Conservation (phyloP, 1,140 invertebrate genomes). For the Planococcus citri region DNA sequence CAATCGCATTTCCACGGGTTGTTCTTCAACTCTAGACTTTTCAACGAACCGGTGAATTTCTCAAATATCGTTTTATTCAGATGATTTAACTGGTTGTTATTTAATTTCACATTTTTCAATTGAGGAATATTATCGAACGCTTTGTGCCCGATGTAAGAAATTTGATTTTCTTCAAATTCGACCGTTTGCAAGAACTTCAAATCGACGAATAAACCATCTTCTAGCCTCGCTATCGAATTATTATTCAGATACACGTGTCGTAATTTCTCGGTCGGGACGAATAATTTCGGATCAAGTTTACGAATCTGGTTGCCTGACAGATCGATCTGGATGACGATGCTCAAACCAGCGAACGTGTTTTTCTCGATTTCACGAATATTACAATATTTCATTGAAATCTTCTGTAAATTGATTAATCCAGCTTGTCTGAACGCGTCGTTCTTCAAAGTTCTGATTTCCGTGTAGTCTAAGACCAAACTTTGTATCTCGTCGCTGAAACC, state of each 20-base stretch:
- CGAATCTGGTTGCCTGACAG: slow-evolving; percentile 52
- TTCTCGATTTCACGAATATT: slow-evolving; percentile 53
- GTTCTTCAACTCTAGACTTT: slow-evolving; percentile 58
- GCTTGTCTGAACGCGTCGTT: slow-evolving; percentile 54
- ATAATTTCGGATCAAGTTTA: slow-evolving; percentile 41
- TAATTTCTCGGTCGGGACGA: slow-evolving; percentile 51
- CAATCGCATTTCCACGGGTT: slow-evolving; percentile 87
- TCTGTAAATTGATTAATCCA: slow-evolving; percentile 63
- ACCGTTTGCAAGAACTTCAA: slow-evolving; percentile 59
- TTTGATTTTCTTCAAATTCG: slow-evolving; percentile 56
- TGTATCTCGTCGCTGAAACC: slow-evolving; percentile 59
- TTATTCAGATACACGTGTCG: slow-evolving; percentile 55
- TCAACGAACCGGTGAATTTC: slow-evolving; percentile 42
- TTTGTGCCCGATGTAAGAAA: slow-evolving; percentile 51
- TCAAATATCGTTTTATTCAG: slow-evolving; percentile 37
- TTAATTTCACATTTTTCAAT: slow-evolving; percentile 51
- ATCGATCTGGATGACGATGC: slow-evolving; percentile 73
- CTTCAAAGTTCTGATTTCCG: slow-evolving; percentile 49
- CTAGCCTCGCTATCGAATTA: slow-evolving; percentile 55
- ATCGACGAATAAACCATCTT: slow-evolving; percentile 60
- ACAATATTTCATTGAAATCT: slow-evolving; percentile 58
- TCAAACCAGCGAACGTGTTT: slow-evolving; percentile 60
- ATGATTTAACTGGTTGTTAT: slow-evolving; percentile 53
- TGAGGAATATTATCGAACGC: slow-evolving; percentile 56
- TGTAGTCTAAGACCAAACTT: slow-evolving; percentile 57